Evolutionary conservation across 2,888 invertebrate genomes (phyloP), one percentile per base, ranked within the genome.

Genomic region (Polydrusus tereticollis): DNA sequence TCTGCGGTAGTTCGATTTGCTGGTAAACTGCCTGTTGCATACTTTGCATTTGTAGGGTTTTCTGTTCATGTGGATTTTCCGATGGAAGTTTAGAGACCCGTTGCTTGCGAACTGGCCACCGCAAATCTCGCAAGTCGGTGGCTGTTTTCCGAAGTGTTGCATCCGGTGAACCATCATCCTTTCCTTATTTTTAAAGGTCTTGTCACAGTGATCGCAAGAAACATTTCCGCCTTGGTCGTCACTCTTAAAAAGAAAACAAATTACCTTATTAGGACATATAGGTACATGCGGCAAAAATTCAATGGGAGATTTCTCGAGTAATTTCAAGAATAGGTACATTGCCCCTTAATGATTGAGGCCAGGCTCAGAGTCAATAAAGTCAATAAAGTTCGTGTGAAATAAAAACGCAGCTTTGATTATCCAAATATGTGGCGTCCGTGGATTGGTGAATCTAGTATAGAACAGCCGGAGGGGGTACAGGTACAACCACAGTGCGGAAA

Each of bases 131-230:
- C 62, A 62, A 0, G 62, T 62, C 2, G 62, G 62, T 41, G 62
- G 43, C 26, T 62, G 45, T 45, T 62, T 43, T 16, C 62, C 62
- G 16, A 62, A 62, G 29, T 62, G 62, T n/a, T 43, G 41, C 43
- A 62, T 43, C 16, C 62, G 41, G n/a, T 62, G 62, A 16, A 43
- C 41, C 14, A 43, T 29, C 62, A 62, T 62, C 29, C 62, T 62
- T 45, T 41, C 43, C 21, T 62, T 62, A 3, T 43, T 62, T 29
- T 45, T 43, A 62, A 62, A 62, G 14, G 14, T 45, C 16, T 16
- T 21, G 26, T 43, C 16, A 62, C 41, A 62, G 2, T 45, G 43
- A 29, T 45, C 23, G 38, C 62, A 29, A 26, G 23, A 12, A 43
- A 45, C 26, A 62, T 23, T 45, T 62, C 29, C 45, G 14, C n/a